These are phyloP conservation scores for Nymphalis polychloros DNA, from an alignment of 2,888 invertebrate genomes.

Conservation along the genomic window DNA sequence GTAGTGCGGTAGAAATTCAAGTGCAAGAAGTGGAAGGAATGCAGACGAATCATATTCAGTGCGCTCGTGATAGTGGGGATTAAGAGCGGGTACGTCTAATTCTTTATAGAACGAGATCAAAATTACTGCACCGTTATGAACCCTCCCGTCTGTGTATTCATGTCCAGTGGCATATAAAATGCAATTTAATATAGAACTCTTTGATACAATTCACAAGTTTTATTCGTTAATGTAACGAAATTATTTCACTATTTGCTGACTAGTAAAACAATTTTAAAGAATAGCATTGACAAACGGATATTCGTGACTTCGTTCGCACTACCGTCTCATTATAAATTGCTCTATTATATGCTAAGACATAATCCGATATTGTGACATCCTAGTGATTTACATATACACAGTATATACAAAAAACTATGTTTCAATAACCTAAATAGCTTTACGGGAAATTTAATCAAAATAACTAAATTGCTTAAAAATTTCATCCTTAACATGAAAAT, in stretches of 20 bases:
- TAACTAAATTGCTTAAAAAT: too few species aligned
- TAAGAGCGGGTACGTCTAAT: constrained; percentile 7
- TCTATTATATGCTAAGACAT: too few species aligned
- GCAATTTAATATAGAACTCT: not conserved
- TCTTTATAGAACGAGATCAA: constrained; percentile 3
- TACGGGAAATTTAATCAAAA: not conserved
- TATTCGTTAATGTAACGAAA: too few species aligned
- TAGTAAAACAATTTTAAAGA: too few species aligned
- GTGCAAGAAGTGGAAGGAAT: constrained; percentile 19
- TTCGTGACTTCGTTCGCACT: too few species aligned
- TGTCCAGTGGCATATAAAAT: not conserved
- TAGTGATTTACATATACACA: too few species aligned
- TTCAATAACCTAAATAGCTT: not conserved
- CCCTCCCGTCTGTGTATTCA: not conserved
- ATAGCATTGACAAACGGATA: too few species aligned
- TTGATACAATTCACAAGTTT: too few species aligned
- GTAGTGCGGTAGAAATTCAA: constrained; percentile 11
- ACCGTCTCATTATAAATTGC: too few species aligned
- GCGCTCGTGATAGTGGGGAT: constrained; percentile 14
- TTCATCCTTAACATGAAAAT: constrained; percentile 14
- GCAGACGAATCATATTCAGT: constrained; percentile 14
- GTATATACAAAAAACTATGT: too few species aligned
- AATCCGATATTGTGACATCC: too few species aligned
- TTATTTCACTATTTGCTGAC: too few species aligned
- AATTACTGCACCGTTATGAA: not conserved